Conservation (phyloP, 2,113 vertebrate genomes). For the Rattus rattus region DNA sequence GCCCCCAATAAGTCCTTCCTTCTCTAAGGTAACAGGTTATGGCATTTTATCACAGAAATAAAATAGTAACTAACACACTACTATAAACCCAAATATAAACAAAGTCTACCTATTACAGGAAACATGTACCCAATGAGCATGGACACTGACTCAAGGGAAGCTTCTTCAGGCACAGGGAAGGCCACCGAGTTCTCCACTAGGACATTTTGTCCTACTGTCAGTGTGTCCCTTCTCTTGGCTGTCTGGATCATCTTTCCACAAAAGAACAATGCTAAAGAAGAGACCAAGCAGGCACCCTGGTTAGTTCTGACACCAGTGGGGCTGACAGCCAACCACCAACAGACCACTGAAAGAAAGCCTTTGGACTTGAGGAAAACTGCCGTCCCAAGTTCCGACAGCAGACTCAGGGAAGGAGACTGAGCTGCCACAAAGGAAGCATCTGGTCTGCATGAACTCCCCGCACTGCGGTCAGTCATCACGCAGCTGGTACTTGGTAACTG, state of each 20-base stretch:
- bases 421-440: not conserved
- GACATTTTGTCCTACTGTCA: not conserved
- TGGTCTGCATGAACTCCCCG: not conserved
- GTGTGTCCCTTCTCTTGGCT: not conserved
- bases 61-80: not conserved
- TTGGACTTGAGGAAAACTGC: not conserved
- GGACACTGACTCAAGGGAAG: not conserved
- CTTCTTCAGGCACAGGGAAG: not conserved
- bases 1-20: not conserved
- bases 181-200: not conserved
- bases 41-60: not conserved
- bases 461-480: not conserved
- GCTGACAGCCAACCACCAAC: not conserved
- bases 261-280: not conserved
- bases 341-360: not conserved
- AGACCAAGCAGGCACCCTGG: not conserved
- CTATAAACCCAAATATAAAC: slow-evolving; percentile 31
- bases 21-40: not conserved
- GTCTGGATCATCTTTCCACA: not conserved
- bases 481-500: not conserved
- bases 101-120: slow-evolving; percentile 21
- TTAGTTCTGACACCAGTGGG: not conserved
- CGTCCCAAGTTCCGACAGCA: not conserved
- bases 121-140: not conserved
- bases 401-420: not conserved